Evolutionary conservation across 2,797 vertebrate species (phyloP).

Genomic region (Fistularia commersonii): DNA sequence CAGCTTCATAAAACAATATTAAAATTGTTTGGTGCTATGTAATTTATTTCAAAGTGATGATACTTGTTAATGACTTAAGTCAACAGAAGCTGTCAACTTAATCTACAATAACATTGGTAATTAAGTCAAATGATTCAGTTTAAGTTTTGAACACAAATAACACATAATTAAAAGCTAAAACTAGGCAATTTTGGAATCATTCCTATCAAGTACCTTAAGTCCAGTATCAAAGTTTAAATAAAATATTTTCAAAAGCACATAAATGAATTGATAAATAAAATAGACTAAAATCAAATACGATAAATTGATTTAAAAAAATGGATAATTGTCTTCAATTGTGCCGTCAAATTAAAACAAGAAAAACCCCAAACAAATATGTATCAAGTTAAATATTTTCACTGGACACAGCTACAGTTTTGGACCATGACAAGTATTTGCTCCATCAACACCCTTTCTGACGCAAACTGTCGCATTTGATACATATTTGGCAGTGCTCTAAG

Average conservation of each 20-base stretch:
- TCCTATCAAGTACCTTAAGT: constrained; percentile 10
- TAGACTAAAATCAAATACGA: no score
- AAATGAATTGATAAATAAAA: no score
- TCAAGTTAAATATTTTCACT: constrained; percentile 40
- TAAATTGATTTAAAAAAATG: no score
- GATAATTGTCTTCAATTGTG: neutral
- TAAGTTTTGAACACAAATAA: neutral
- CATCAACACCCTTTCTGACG: constrained; percentile 52
- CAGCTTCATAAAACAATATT: constrained; percentile 70
- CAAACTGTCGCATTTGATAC: constrained; percentile 29
- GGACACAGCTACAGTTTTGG: constrained; percentile 34
- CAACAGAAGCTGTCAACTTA: constrained; percentile 44
- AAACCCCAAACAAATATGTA: constrained; percentile 21
- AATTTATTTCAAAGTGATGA: constrained; percentile 73
- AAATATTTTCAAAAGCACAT: neutral
- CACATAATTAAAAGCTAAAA: constrained; percentile 24
- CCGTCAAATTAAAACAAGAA: constrained; percentile 13
- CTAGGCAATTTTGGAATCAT: constrained; percentile 1
- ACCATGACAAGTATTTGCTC: constrained; percentile 52
- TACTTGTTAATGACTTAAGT: constrained; percentile 59
- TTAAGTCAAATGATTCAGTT: constrained; percentile 18
- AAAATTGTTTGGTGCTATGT: constrained; percentile 67
- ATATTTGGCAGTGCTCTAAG: constrained; percentile 18
- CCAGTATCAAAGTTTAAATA: constrained; percentile 6
- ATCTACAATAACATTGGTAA: constrained; percentile 24